Evolutionary conservation across 2,113 vertebrate genomes (phyloP).

Genomic region (Rhagologus leucostigma): DNA sequence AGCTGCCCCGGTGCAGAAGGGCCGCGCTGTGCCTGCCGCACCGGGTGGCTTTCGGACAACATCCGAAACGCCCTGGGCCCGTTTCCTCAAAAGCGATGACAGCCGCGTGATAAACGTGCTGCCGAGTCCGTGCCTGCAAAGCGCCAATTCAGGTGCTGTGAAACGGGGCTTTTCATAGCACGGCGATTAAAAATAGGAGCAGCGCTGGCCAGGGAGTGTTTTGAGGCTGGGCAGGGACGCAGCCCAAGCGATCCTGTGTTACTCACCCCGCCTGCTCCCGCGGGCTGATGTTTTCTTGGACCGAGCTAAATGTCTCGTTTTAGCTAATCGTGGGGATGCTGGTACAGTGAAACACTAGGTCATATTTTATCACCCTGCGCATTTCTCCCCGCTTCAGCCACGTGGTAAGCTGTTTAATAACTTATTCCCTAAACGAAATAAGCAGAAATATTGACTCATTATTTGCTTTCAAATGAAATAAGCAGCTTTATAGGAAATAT

Average conservation of each 20-base stretch:
- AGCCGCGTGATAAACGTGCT: neutral
- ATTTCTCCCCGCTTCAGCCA: neutral
- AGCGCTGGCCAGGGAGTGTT: neutral
- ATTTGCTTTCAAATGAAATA: neutral
- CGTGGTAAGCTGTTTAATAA: neutral
- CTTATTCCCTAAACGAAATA: neutral
- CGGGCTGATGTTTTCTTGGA: neutral
- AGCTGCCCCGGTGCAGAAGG: neutral
- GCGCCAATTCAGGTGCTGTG: neutral
- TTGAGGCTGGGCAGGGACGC: neutral
- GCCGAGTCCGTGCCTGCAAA: neutral
- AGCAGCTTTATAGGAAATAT: neutral
- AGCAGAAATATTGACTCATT: neutral
- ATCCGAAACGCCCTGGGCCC: accelerated
- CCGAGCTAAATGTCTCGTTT: neutral
- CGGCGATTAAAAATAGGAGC: neutral
- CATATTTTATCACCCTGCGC: neutral
- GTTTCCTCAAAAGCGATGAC: slow-evolving; percentile 2
- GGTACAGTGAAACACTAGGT: neutral
- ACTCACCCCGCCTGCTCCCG: neutral
- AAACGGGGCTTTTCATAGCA: neutral
- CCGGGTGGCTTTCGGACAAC: neutral
- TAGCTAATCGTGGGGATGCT: neutral
- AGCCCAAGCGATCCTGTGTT: neutral
- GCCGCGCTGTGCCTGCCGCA: accelerated